Conservation (phyloP, 2,888 invertebrate genomes). For the Erynnis tages region DNA sequence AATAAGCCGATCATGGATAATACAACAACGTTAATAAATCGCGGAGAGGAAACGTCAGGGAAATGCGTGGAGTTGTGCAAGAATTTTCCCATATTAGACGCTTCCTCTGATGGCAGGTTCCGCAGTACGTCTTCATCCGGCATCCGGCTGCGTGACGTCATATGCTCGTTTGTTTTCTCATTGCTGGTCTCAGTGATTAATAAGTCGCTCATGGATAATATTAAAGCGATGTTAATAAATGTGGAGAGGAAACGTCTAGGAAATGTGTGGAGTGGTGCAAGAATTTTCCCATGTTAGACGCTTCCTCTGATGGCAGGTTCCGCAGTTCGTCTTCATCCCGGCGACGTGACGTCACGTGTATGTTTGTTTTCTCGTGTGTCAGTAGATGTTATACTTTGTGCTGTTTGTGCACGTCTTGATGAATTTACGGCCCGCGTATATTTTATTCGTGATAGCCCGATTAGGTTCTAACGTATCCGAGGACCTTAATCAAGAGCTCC, state of each 20-base stretch:
- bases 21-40: background rate
- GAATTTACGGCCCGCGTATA: too few species aligned
- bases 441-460: too few species aligned
- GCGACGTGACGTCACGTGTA: slow-evolving; percentile 28
- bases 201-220: too few species aligned
- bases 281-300: slow-evolving; percentile 42
- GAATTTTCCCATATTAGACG: slow-evolving; percentile 42
- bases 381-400: too few species aligned
- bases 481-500: too few species aligned
- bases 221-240: too few species aligned
- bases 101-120: slow-evolving; percentile 30
- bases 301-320: slow-evolving; percentile 30
- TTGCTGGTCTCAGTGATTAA: too few species aligned
- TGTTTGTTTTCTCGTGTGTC: too few species aligned
- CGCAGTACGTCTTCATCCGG: slow-evolving; percentile 29
- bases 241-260: slow-evolving; percentile 41
- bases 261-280: slow-evolving; percentile 39
- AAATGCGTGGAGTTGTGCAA: slow-evolving; percentile 39
- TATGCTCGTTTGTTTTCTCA: background rate
- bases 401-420: too few species aligned
- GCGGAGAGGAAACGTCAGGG: slow-evolving; percentile 39
- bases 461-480: too few species aligned
- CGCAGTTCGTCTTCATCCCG: slow-evolving; percentile 29
- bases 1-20: too few species aligned
- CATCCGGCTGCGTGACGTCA: slow-evolving; percentile 30